Evolutionary conservation across 35 echinoderm and acorn worm species (phyloP), one percentile per base, ranked within the genome.

Genomic region (Acanthaster planci): DNA sequence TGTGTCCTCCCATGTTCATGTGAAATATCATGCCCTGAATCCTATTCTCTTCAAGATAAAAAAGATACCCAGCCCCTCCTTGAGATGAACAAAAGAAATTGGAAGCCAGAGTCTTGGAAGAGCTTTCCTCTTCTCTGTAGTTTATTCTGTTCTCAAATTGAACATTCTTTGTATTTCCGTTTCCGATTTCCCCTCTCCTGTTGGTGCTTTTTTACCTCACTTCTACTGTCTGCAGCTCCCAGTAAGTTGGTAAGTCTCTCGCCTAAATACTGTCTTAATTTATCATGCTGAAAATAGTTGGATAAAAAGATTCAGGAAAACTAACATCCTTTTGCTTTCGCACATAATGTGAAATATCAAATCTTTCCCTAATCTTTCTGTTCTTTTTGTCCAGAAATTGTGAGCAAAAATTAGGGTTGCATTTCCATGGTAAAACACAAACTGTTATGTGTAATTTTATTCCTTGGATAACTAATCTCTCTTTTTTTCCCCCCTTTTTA

Each of bases 81-180:
- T 7, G 15, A 21, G 1, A 72, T 14, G 30, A 72, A 3, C 64
- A 7, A 2, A 35, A 29, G 30, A 72, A 7, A 31, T 29, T 9
- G 8, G 60, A 72, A 72, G 64, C 64, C 64, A 72, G 30, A 72
- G 23, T 72, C 64, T 72, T 72, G 29, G 64, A 31, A 14, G 9
- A 32, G n/a, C n/a, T n/a, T n/a, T n/a, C n/a, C 29, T 10, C 42
- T 21, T 29, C 23, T 72, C 7, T 72, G 26, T 72, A 34, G 30
- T 34, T 8, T 7, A 31, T 72, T 72, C 9, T 14, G 64, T 12
- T 72, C 23, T 9, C 30, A 0, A 72, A 31, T 7, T 72, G 22
- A 72, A 72, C 64, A 26, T 5, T 72, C 4, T 72, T 72, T 21
- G 0, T 72, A 23, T 59, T 59, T 36, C 15, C n/a, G 0, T 72